Evolutionary conservation across 2,797 vertebrate genomes (phyloP).

Genomic region (Fistularia tabacaria): DNA sequence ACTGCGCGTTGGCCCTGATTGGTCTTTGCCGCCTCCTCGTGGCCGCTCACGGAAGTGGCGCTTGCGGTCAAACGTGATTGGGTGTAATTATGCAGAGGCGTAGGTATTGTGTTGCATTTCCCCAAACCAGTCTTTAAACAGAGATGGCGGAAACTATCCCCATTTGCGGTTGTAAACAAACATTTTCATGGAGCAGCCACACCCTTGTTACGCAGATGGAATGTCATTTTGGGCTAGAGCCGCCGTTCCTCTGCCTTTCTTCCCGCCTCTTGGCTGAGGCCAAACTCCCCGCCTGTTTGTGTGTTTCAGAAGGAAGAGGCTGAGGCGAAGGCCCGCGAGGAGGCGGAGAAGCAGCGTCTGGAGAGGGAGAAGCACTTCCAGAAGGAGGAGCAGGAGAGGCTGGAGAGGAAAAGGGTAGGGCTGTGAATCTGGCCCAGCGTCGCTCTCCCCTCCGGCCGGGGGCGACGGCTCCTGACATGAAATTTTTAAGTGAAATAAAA

Average conservation of each 20-base stretch:
- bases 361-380: conserved; percentile 97
- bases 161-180: conserved; percentile 51
- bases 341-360: conserved; percentile 88
- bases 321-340: conserved; percentile 84
- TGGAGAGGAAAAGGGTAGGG: conserved; percentile 89
- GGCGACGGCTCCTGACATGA: not conserved
- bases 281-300: conserved; percentile 42
- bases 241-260: conserved; percentile 12
- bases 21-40: conserved; percentile 51
- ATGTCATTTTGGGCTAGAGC: conserved; percentile 44
- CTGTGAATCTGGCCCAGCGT: conserved; percentile 3
- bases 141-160: conserved; percentile 38
- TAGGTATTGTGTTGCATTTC: conserved; percentile 28
- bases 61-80: conserved; percentile 18
- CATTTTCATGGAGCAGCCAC: conserved; percentile 51
- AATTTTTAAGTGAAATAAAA: not conserved
- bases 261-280: not conserved
- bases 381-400: conserved; percentile 93
- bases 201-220: conserved; percentile 37
- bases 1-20: not conserved
- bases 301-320: conserved; percentile 88
- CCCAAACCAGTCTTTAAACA: conserved; percentile 43
- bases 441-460: conserved; percentile 4
- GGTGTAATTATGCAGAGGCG: conserved; percentile 17
- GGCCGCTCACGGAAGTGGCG: conserved; percentile 24